Evolutionary conservation across 2,888 invertebrate genomes (phyloP).

Genomic region (Eupithecia inturbata): DNA sequence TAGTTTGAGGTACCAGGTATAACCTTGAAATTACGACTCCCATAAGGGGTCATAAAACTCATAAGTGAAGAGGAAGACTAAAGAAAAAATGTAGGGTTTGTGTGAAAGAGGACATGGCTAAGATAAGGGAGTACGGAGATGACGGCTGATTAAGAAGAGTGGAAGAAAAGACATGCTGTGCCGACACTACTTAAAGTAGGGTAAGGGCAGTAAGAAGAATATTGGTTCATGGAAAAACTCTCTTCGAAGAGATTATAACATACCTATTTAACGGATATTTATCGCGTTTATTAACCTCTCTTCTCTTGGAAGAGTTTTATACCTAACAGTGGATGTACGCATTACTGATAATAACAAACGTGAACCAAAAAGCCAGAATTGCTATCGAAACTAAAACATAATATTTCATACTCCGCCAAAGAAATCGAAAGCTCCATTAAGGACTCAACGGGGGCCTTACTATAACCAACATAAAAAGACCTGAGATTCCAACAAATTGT

Average conservation of each 20-base stretch:
- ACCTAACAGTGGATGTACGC: not conserved
- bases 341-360: not conserved
- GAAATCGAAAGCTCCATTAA: slow-evolving; percentile 54
- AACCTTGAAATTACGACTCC: not conserved
- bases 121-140: not conserved
- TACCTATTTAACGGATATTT: too few species aligned
- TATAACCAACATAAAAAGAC: slow-evolving; percentile 25
- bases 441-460: slow-evolving; percentile 43
- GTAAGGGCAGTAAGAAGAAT: not conserved
- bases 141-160: too few species aligned
- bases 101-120: not conserved
- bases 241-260: not conserved
- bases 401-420: slow-evolving; percentile 58
- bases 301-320: too few species aligned
- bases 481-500: not conserved
- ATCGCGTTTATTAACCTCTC: too few species aligned
- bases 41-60: not conserved
- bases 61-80: not conserved
- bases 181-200: not conserved
- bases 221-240: not conserved
- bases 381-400: slow-evolving; percentile 43
- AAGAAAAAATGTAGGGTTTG: not conserved
- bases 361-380: slow-evolving; percentile 22
- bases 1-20: not conserved
- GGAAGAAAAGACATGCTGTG: not conserved